phyloP scores from a whole-genome alignment of 2,888 invertebrate genomes.

The Chrysomela aeneicollis region DNA sequence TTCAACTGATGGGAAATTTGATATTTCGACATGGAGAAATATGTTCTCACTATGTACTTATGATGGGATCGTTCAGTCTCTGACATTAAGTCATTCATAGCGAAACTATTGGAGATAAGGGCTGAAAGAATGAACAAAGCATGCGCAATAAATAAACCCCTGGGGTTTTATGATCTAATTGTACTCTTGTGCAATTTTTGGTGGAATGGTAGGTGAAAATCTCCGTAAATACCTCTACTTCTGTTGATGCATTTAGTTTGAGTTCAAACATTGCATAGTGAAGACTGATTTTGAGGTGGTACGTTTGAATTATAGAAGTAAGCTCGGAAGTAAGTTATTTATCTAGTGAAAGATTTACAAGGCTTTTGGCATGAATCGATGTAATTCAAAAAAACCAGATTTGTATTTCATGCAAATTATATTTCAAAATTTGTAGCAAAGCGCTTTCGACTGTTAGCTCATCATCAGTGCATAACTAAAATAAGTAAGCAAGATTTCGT shows the following conservation, averaged over 20 bases:
- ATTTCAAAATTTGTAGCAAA: no score
- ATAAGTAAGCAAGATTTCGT: no score
- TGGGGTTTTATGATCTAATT: conserved; percentile 23
- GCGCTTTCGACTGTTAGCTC: no score
- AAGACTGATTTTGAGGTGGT: background rate
- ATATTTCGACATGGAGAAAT: conserved; percentile 23
- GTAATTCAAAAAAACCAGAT: no score
- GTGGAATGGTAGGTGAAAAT: background rate
- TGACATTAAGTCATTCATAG: no score
- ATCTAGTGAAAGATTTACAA: no score
- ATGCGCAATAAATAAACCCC: conserved; percentile 21
- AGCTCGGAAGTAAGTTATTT: no score
- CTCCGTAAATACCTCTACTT: background rate
- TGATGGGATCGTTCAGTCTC: no score
- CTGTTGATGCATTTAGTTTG: background rate
- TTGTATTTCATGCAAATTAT: no score
- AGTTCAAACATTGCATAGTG: background rate
- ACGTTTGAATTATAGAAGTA: no score
- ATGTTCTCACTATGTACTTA: background rate
- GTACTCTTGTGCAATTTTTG: conserved; percentile 15
- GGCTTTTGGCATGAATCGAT: no score
- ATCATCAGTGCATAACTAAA: no score
- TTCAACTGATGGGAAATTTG: conserved; percentile 29
- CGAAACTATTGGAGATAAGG: background rate
- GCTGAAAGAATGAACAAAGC: background rate